phyloP scores from a whole-genome alignment of 2,113 vertebrate genomes.

The Zosterops hypoxanthus region DNA sequence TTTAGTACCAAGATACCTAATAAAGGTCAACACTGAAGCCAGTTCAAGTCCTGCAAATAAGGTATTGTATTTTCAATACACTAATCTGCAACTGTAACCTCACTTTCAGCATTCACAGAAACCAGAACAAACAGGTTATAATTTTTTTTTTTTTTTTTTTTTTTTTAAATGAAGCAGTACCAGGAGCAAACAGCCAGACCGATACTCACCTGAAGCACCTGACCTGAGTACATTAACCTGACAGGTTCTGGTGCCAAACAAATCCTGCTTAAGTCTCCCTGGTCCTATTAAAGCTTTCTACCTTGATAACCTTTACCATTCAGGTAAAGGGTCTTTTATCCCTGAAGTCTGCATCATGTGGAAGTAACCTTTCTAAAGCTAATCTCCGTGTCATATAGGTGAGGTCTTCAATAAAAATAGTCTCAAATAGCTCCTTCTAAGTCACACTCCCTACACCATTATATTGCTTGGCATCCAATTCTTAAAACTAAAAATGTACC shows the following conservation, averaged over 20 bases:
- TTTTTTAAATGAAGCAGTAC: background rate
- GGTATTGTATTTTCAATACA: background rate
- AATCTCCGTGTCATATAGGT: background rate
- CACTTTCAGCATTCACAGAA: background rate
- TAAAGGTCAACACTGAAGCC: background rate
- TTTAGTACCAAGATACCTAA: background rate
- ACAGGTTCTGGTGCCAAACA: background rate
- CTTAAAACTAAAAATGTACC: background rate
- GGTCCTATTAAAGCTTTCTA: background rate
- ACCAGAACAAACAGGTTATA: background rate
- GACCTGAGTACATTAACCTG: rapidly evolving
- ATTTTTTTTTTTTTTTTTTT: background rate
- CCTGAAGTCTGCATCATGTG: background rate
- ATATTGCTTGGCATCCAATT: background rate
- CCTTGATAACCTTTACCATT: background rate
- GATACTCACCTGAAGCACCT: background rate
- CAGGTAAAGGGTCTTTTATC: background rate
- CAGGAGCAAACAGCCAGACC: background rate
- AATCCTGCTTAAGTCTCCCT: background rate
- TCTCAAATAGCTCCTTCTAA: background rate
- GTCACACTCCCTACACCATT: background rate
- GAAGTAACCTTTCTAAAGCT: background rate
- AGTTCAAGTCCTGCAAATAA: background rate
- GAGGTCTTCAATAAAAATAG: background rate
- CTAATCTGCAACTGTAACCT: background rate